A percentile compares a stretch with the other conserved stretches of the same genome.
Conservation (phyloP, 2,888 invertebrate species). For the Pachycephus smyrnensis region DNA sequence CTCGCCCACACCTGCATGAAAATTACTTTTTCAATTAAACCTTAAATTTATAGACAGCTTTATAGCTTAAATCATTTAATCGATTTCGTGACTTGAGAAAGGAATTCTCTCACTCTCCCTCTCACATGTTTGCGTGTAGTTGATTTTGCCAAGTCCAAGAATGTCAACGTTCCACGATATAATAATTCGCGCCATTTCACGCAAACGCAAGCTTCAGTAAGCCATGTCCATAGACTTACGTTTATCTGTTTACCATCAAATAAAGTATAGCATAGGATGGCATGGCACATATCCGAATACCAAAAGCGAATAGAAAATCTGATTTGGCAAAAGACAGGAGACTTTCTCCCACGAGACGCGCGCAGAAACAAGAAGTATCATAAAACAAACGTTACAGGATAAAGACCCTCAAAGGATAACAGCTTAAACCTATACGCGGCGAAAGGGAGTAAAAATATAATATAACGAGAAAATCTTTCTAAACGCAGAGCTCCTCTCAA, state of each 20-base stretch:
- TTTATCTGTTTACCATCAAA: too few relatives aligned
- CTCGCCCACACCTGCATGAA: neutral
- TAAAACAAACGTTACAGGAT: neutral
- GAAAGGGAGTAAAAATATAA: neutral
- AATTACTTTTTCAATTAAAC: conserved; percentile 10
- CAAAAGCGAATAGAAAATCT: neutral
- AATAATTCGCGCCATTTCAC: neutral
- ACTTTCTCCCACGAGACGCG: neutral
- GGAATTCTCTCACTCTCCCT: neutral
- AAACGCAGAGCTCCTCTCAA: neutral
- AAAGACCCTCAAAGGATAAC: neutral
- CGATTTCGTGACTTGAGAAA: neutral
- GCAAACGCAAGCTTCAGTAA: too few relatives aligned
- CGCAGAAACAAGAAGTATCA: neutral
- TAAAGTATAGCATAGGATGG: too few relatives aligned
- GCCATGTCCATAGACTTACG: too few relatives aligned
- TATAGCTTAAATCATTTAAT: neutral
- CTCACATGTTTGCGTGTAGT: neutral
- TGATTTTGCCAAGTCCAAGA: neutral
- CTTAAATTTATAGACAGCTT: neutral
- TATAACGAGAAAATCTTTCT: neutral
- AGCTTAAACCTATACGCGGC: neutral
- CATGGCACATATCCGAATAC: too few relatives aligned
- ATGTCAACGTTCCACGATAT: neutral
- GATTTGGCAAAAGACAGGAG: neutral